Conservation (phyloP, 2,888 invertebrate genomes). For the Marasmarcha lunaedactyla region DNA sequence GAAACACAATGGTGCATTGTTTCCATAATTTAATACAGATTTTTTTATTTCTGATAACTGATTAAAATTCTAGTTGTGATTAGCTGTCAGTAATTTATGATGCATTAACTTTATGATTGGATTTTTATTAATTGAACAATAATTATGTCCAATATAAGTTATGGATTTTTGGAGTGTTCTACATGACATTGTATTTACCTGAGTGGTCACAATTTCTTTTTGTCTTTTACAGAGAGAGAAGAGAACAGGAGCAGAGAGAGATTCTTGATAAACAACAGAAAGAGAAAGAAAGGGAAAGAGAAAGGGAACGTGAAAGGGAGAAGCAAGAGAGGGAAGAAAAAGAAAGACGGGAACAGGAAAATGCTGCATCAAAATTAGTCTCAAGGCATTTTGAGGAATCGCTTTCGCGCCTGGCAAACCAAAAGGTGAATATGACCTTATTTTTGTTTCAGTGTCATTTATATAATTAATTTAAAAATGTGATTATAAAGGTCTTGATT, state of each 20-base stretch:
- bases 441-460: slow-evolving; percentile 8
- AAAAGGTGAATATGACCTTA: slow-evolving; percentile 80
- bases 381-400: slow-evolving; percentile 93
- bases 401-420: slow-evolving; percentile 79
- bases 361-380: slow-evolving; percentile 84
- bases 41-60: too few relatives aligned
- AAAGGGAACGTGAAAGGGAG: slow-evolving; percentile 61
- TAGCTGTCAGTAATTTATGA: too few relatives aligned
- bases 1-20: too few relatives aligned
- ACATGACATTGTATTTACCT: too few relatives aligned
- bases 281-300: slow-evolving; percentile 72
- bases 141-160: too few relatives aligned
- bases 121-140: too few relatives aligned
- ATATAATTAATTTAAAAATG: slow-evolving; percentile 4
- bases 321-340: slow-evolving; percentile 67
- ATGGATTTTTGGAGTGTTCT: too few relatives aligned
- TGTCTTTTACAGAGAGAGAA: slow-evolving; percentile 21
- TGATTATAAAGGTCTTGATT: too few relatives aligned
- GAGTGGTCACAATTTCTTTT: too few relatives aligned
- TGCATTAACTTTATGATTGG: too few relatives aligned
- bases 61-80: too few relatives aligned
- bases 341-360: slow-evolving; percentile 73
- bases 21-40: too few relatives aligned
- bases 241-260: slow-evolving; percentile 68
- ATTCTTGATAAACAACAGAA: slow-evolving; percentile 76